Base-by-base conservation (phyloP, 1,140 invertebrate species). In the Trachelipus rathkii region DNA sequence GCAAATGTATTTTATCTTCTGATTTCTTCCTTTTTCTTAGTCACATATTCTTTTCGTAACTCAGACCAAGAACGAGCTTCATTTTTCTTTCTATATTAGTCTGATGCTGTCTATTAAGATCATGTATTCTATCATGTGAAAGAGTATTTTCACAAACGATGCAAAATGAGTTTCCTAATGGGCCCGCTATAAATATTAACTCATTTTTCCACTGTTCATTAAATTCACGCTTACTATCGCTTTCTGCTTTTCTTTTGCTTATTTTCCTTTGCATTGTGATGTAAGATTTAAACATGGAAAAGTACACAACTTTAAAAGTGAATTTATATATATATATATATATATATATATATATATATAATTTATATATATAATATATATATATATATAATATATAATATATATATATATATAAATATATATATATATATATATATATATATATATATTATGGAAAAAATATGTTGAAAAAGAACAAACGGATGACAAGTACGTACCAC, bases 11-110 rank as follows among this genome's bases (percentile, higher is more conserved):
- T 76, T 72, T 76, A 67, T 24, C 67, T 76, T 45, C 44, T 70
- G 73, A 75, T 66, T 75, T 66, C 60, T 75, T 75, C 53, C 11
- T 76, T 76, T 70, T 76, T 76, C 67, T 76, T 76, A 45, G 43
- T 44, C n/a, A 76, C 67, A 21, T 76, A 71, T 43, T 71, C 33
- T 45, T 71, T 76, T 23, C 74, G 66, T 70, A 76, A 76, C 43
- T 68, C 44, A 71, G 74, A 76, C 15, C 66, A 76, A 21, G 43
- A 21, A 76, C 68, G 24, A 76, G 45, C 66, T 71, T 71, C 67
- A 44, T n/a, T 76, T 71, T 46, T 50, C 44, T 13, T 45, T 76
- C 74, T n/a, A 71, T 76, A 44, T 70, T 33, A 44, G 74, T 50
- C 69, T 76, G 67, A 24, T 76, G 69, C 44, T 76, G 67, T 69